Conservation (phyloP, 1,140 invertebrate species). For the Drosophila tropicalis region DNA sequence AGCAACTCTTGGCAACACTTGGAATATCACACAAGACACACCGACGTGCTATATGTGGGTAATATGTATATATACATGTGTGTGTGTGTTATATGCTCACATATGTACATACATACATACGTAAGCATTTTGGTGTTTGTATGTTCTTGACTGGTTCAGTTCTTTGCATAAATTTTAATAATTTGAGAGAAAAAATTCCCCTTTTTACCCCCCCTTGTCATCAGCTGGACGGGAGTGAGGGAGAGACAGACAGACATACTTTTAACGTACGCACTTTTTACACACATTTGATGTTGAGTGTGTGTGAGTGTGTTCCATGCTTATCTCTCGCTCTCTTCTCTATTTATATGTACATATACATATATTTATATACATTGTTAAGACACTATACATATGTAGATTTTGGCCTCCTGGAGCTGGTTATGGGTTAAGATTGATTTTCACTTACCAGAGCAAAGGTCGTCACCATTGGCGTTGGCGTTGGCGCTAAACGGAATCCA, state of each 20-base stretch:
- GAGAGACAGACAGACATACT: neutral
- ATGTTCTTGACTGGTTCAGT: constrained; percentile 43
- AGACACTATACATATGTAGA: neutral
- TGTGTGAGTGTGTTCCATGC: neutral
- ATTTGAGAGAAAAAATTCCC: constrained; percentile 38
- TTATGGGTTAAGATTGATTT: constrained; percentile 24
- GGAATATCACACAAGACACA: too few relatives aligned
- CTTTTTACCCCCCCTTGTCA: neutral
- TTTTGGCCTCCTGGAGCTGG: constrained; percentile 6
- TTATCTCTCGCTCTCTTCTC: neutral
- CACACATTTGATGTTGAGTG: neutral
- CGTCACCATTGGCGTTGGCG: constrained; percentile 47
- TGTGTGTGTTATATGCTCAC: neutral
- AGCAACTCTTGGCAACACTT: too few relatives aligned
- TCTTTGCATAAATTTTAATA: constrained; percentile 56
- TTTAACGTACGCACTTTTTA: constrained; percentile 13
- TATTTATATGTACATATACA: constrained; percentile 13
- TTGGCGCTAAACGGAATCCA: constrained; percentile 58
- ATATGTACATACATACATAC: neutral
- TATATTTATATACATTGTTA: neutral
- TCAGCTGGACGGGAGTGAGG: constrained; percentile 7
- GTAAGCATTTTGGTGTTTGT: constrained; percentile 10
- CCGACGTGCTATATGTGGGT: too few relatives aligned
- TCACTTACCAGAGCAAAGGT: constrained; percentile 65
- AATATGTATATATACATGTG: neutral